phyloP scores from a whole-genome alignment of 37 sponge, comb jelly and placozoan species.

The Crambe crambe region DNA sequence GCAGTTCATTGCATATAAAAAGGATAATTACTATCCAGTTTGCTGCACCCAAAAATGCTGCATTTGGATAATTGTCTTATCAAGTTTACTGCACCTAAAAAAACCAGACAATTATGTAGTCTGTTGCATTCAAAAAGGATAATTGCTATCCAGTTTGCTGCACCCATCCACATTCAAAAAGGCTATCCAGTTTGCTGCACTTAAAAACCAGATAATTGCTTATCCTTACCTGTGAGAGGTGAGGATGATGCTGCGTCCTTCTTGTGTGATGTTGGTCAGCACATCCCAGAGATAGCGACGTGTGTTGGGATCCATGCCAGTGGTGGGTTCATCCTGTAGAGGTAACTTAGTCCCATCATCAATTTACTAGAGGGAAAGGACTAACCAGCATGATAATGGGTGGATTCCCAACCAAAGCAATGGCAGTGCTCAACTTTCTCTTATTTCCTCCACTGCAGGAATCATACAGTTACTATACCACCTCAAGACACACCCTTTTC shows the following conservation, averaged over 20 bases:
- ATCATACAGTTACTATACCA: neutral
- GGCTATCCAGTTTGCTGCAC: too few species aligned
- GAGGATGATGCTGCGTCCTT: slow-evolving; percentile 77
- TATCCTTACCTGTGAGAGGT: neutral
- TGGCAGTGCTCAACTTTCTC: slow-evolving; percentile 94
- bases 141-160: too few species aligned
- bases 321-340: slow-evolving; percentile 94
- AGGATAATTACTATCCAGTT: too few species aligned
- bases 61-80: too few species aligned
- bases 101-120: too few species aligned
- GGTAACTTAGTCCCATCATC: neutral
- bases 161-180: too few species aligned
- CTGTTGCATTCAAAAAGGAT: too few species aligned
- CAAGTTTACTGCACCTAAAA: too few species aligned
- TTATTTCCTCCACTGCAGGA: slow-evolving; percentile 91
- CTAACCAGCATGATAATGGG: slow-evolving; percentile 83
- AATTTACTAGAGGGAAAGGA: neutral
- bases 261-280: slow-evolving; percentile 54
- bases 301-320: slow-evolving; percentile 98
- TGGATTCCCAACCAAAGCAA: slow-evolving; percentile 95
- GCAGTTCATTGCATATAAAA: too few species aligned
- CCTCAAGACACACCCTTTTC: neutral
- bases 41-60: too few species aligned
- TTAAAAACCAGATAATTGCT: too few species aligned
- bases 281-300: slow-evolving; percentile 92